Percentiles rank a stretch among this genome's conserved stretches.
Conservation (phyloP, 2,888 invertebrate species). For the Cryptus armator region DNA sequence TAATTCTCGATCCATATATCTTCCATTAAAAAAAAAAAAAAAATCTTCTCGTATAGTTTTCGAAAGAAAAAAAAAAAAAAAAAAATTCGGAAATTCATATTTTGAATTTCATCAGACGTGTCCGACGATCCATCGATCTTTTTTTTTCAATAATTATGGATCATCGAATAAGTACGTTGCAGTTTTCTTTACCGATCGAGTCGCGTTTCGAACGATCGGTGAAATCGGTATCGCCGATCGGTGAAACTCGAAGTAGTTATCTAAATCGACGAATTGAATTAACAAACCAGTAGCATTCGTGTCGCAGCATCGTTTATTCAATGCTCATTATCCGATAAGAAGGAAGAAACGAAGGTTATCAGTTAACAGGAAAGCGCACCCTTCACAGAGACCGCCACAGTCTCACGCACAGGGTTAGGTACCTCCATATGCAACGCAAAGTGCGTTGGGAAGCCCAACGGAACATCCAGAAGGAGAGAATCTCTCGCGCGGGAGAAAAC, state of each 20-base stretch:
- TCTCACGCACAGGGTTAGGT: background rate
- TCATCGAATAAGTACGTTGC: too few relatives aligned
- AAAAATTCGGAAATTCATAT: too few relatives aligned
- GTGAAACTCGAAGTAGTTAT: background rate
- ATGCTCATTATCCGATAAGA: conserved; percentile 10
- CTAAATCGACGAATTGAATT: conserved; percentile 6
- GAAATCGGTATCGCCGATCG: too few relatives aligned
- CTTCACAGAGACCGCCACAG: background rate
- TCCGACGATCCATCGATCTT: too few relatives aligned
- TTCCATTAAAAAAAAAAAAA: too few relatives aligned
- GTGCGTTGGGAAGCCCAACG: conserved; percentile 28
- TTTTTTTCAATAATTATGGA: too few relatives aligned
- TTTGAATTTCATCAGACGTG: too few relatives aligned
- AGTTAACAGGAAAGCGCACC: background rate
- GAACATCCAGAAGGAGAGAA: conserved; percentile 21
- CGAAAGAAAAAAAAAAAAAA: too few relatives aligned
- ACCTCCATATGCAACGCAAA: conserved; percentile 14
- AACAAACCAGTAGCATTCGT: conserved; percentile 22
- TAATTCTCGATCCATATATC: too few relatives aligned
- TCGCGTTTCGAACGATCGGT: too few relatives aligned
- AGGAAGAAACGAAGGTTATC: background rate
- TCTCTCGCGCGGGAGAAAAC: conserved; percentile 56
- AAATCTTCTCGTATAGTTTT: too few relatives aligned
- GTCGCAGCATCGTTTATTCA: conserved; percentile 8
- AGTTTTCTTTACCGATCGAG: too few relatives aligned